Percentiles rank a stretch among this genome's conserved stretches.
Evolutionary conservation across 2,888 invertebrate species (phyloP).

Genomic region (Caenorhabditis wallacei): DNA sequence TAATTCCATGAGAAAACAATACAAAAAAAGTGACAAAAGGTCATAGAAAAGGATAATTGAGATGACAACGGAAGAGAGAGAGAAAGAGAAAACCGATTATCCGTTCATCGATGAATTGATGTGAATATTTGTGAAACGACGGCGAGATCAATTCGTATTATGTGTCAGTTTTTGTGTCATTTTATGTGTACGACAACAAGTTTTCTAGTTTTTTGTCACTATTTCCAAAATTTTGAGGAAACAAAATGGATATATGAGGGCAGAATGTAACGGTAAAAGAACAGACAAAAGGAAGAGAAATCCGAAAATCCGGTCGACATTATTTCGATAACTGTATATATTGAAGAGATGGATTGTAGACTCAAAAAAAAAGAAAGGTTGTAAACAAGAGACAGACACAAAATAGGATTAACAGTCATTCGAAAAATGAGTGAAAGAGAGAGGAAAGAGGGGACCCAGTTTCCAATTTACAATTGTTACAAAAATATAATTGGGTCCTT

Average conservation of each 20-base stretch:
- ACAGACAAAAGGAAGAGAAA: no score
- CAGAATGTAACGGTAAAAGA: constrained; percentile 18
- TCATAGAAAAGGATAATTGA: constrained; percentile 42
- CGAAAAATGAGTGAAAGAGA: neutral
- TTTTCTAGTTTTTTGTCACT: constrained; percentile 31
- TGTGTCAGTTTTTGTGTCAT: constrained; percentile 57
- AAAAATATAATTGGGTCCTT: constrained; percentile 52
- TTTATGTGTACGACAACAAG: constrained; percentile 48
- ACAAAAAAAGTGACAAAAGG: constrained; percentile 40
- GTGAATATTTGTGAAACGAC: constrained; percentile 28
- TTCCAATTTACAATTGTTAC: constrained; percentile 36
- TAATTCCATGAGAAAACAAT: neutral
- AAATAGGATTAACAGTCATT: constrained; percentile 54
- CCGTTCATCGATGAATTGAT: constrained; percentile 7
- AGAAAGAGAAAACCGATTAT: constrained; percentile 15
- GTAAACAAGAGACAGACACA: constrained; percentile 43
- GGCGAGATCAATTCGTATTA: constrained; percentile 14
- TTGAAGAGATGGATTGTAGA: neutral
- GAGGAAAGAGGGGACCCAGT: constrained; percentile 34
- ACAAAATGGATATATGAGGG: constrained; percentile 42
- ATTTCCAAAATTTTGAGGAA: constrained; percentile 33
- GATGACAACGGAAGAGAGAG: neutral
- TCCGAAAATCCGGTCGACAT: constrained; percentile 52
- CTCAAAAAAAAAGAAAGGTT: constrained; percentile 8
- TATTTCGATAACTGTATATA: constrained; percentile 1